Conservation (phyloP, 92 coral and sea anemone genomes). For the Parazoanthus swiftii region DNA sequence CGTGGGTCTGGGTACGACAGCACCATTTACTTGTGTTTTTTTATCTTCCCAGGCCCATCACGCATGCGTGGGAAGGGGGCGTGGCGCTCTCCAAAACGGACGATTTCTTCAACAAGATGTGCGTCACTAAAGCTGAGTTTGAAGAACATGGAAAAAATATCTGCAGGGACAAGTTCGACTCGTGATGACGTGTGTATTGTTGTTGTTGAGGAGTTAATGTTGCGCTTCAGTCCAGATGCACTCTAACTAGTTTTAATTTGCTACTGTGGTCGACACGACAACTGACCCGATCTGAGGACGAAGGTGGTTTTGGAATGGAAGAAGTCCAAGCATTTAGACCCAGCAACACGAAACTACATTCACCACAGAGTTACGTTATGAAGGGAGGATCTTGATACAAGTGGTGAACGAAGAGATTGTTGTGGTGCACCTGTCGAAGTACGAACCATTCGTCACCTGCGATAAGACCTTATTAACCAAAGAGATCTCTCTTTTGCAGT, state of each 20-base stretch:
- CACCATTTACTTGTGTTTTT: background rate
- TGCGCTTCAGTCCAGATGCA: background rate
- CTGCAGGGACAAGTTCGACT: constrained; percentile 89
- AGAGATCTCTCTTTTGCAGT: too few species aligned
- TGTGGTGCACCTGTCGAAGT: too few species aligned
- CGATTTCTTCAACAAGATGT: constrained; percentile 84
- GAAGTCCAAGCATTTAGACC: too few species aligned
- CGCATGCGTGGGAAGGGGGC: constrained; percentile 94
- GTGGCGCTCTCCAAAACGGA: constrained; percentile 76
- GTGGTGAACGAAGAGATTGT: too few species aligned
- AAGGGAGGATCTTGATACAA: too few species aligned
- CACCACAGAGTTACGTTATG: too few species aligned
- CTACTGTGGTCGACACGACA: background rate
- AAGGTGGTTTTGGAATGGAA: too few species aligned
- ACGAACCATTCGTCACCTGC: too few species aligned
- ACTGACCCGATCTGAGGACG: too few species aligned
- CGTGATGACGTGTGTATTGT: constrained; percentile 27
- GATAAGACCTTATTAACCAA: too few species aligned
- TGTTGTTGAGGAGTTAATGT: background rate
- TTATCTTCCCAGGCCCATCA: constrained; percentile 64
- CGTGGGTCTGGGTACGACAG: background rate
- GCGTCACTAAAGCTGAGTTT: constrained; percentile 94
- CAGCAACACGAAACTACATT: too few species aligned
- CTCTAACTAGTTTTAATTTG: background rate
- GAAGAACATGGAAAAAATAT: constrained; percentile 91